Percentiles rank a stretch among this genome's conserved stretches.
phyloP scores from a whole-genome alignment of 2,113 vertebrate genomes.

The Alexandromys fortis region DNA sequence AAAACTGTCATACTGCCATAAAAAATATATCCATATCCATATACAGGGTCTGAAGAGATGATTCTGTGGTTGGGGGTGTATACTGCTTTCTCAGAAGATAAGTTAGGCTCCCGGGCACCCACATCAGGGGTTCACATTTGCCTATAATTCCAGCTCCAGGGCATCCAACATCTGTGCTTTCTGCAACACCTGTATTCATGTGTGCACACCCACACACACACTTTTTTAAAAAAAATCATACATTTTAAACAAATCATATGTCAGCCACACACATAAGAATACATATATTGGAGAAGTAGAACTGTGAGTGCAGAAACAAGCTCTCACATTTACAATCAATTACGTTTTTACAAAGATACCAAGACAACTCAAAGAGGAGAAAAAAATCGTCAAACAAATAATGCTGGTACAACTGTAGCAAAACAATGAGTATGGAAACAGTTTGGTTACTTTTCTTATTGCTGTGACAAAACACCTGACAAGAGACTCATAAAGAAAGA shows the following conservation, averaged over 20 bases:
- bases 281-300: not conserved
- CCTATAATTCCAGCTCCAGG: not conserved
- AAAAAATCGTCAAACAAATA: conserved; percentile 25
- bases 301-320: not conserved
- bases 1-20: not conserved
- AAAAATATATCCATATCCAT: not conserved
- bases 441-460: not conserved
- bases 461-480: not conserved
- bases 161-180: not conserved
- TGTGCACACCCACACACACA: not conserved
- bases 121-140: not conserved
- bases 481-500: not conserved
- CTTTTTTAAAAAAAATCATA: not conserved
- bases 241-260: not conserved
- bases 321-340: conserved; percentile 7
- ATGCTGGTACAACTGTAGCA: not conserved
- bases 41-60: not conserved
- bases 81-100: not conserved
- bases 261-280: not conserved
- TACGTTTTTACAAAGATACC: conserved; percentile 33
- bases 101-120: too few relatives aligned
- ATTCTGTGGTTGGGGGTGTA: not conserved
- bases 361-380: not conserved
- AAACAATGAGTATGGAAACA: conserved; percentile 23
- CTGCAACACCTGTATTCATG: not conserved